Base-by-base conservation (phyloP, 2,113 vertebrate genomes). In the Pseudois nayaur region DNA sequence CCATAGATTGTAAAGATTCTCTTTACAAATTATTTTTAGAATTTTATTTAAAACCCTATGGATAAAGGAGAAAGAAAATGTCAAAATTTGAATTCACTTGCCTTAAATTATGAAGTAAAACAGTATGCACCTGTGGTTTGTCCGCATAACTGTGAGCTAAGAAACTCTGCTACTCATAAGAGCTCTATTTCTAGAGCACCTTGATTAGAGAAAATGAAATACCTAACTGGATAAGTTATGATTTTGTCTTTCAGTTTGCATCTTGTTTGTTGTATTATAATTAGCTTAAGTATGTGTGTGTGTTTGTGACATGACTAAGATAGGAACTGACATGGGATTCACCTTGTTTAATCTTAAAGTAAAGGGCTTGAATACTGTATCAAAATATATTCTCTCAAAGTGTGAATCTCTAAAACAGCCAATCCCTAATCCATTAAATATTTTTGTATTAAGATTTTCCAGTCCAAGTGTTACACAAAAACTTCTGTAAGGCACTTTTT, bases 381-480 rank as follows among this genome's bases (percentile, higher is more conserved):
- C 15, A 91, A 90, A 97, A 89, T 16, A 67, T 10, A 67, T 40
- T 43, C 16, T 92, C 23, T 92, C 23, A 52, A 97, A 90, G 17
- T 79, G 87, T 55, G 27, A 90, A 29, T 89, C 40, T 95, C 89
- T 31, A 78, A 67, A 60, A 36, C 6, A 78, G 25, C 14, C n/a
- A 33, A 43, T 76, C 33, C 14, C 74, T 71, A 40, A 45, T 57
- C 6, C 57, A 64, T 21, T 40, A 88, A 50, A 76, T 3, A 12
- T 84, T 96, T 93, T 36, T 87, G 14, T 14, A 74, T 93, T 91
- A 60, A 71, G 76, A 16, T 83, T 96, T 97, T 87, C 74, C 88
- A 94, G 67, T 60, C 48, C 93, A 76, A 8, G 33, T 83, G 29
- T 79, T 74, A 3, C 16, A 54, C 78, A n/a, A 67, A 87, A 78